Base-by-base conservation (phyloP, 2,888 invertebrate species). In the Chrysolina americana region DNA sequence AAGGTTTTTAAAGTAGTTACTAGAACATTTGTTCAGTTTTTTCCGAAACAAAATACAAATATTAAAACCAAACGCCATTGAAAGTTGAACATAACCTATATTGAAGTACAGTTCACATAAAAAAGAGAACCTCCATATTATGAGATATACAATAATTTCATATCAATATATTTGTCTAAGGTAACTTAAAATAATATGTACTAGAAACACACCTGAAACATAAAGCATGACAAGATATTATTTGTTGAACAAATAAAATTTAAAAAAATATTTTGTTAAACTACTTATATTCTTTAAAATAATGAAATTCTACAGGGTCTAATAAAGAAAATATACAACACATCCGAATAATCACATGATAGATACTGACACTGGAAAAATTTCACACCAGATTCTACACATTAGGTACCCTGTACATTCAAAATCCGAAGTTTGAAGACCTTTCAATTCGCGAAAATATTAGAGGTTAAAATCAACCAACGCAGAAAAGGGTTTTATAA, bases 51-150 rank as follows among this genome's bases (percentile, higher is more conserved):
- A 28, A 3, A 28, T 28, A 5, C 2, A 23, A 53, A 56, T 2
- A 59, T 21, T 4, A 8, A 59, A 36, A 59, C 8, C 23, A n/a
- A 4, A 59, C 23, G 11, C 56, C n/a, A 36, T 36, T 28, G n/a
- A 28, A 36, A 59, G 59, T 59, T 59, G 36, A 59, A 28, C 28
- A 28, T 78, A 79, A 79, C 77, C 80, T 82, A 80, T 83, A 82
- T 83, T 81, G 80, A 78, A 79, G 81, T 77, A 78, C 81, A 83
- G 82, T 83, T 81, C 82, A 83, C 82, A 82, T 80, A 82, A 82
- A 82, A 83, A 81, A 81, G 79, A 78, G 75, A 75, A 79, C 76
- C 80, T 80, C 78, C 78, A 78, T 78, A 80, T 81, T 77, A 72
- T 77, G 75, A 76, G 75, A 73, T 73, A 74, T 77, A 76, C 53